Conservation (phyloP, 2,113 vertebrate genomes). For the Myiozetetes cayanensis region DNA sequence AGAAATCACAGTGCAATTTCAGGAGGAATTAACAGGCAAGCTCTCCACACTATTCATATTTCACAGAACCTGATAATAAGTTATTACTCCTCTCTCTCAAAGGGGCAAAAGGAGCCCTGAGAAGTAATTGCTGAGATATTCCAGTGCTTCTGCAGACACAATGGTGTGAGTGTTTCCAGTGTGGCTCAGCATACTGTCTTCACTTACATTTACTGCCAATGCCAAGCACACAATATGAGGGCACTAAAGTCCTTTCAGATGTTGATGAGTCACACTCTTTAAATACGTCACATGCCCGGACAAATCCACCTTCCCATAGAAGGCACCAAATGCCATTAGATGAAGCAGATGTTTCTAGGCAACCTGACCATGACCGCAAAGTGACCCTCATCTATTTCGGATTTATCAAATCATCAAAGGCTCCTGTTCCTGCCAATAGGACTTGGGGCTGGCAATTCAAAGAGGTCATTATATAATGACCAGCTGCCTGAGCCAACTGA, state of each 20-base stretch:
- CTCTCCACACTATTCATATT: neutral
- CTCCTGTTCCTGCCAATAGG: conserved; percentile 25
- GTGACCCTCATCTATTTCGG: conserved; percentile 48
- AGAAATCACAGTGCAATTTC: conserved; percentile 40
- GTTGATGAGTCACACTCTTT: conserved; percentile 39
- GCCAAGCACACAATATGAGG: conserved; percentile 6
- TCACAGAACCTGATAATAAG: conserved; percentile 29
- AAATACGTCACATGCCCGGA: conserved; percentile 10
- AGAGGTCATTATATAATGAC: neutral
- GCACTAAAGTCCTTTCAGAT: conserved; percentile 36
- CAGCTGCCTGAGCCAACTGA: neutral
- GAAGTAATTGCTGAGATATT: neutral
- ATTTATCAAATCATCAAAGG: conserved; percentile 46
- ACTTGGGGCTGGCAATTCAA: neutral
- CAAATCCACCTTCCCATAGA: conserved; percentile 53
- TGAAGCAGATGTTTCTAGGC: conserved; percentile 33
- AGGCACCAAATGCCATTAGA: conserved; percentile 33
- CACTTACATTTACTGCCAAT: neutral
- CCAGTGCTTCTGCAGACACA: neutral
- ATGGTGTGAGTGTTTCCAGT: conserved; percentile 4
- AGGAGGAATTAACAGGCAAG: conserved; percentile 20
- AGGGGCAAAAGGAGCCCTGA: neutral
- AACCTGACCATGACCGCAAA: neutral
- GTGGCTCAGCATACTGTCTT: conserved; percentile 10
- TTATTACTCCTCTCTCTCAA: conserved; percentile 23